Conservation (phyloP, 2,797 vertebrate species). For the Petrocephalus schoutedeni region DNA sequence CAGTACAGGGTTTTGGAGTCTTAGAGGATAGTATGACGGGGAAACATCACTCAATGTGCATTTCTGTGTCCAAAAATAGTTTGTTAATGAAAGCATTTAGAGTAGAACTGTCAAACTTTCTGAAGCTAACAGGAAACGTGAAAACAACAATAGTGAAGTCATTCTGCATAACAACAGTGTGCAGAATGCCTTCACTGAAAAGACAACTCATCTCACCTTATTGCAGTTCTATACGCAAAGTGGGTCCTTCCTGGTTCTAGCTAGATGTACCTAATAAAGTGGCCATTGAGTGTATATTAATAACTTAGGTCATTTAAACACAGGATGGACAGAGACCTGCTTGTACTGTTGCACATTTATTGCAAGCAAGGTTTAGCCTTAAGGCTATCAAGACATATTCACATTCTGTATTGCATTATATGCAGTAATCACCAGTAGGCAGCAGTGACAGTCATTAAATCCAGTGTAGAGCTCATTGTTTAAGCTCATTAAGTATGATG, state of each 20-base stretch:
- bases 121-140: not conserved
- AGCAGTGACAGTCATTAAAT: not conserved
- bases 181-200: not conserved
- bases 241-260: not conserved
- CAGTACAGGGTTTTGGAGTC: not conserved
- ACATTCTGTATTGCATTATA: not conserved
- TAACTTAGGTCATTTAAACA: conserved; percentile 29
- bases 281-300: conserved; percentile 28
- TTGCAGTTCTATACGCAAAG: not conserved
- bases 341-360: conserved; percentile 29
- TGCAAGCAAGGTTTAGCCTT: not conserved
- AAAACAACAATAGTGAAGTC: not conserved
- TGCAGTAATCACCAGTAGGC: not conserved
- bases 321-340: conserved; percentile 24
- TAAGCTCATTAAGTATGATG: not conserved
- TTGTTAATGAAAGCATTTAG: not conserved
- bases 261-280: not conserved
- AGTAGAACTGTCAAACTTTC: not conserved
- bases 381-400: not conserved
- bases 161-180: not conserved
- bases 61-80: not conserved
- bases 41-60: not conserved
- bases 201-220: not conserved
- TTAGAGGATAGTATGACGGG: not conserved
- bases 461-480: not conserved